Percentiles rank a stretch among this genome's conserved stretches.
phyloP scores from a whole-genome alignment of 2,113 vertebrate species.

The Cranoglanis bouderius region DNA sequence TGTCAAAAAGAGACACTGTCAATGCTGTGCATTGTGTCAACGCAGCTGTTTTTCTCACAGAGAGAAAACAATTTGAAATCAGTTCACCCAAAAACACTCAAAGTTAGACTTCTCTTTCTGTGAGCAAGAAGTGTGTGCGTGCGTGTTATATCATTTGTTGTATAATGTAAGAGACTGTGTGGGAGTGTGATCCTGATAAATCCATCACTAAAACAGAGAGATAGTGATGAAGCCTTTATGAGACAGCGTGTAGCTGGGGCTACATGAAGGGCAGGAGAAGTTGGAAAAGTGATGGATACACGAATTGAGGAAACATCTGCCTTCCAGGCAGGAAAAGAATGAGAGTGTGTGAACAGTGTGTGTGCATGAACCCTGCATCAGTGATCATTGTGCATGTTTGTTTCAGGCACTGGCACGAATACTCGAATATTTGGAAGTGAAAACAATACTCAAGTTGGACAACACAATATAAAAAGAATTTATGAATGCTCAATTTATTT shows the following conservation, averaged over 20 bases:
- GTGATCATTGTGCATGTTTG: not conserved
- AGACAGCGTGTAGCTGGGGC: not conserved
- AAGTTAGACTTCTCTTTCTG: not conserved
- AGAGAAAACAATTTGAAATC: constrained; percentile 26
- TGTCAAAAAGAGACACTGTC: not conserved
- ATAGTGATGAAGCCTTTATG: not conserved
- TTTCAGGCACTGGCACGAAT: not conserved
- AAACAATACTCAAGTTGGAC: not conserved
- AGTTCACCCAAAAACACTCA: not conserved
- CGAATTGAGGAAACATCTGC: not conserved
- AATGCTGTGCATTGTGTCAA: not conserved
- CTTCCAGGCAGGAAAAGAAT: constrained; percentile 44
- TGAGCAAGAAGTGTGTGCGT: not conserved
- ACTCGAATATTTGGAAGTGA: not conserved
- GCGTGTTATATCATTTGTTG: not conserved
- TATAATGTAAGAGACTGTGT: constrained; percentile 16
- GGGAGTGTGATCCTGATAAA: constrained; percentile 47
- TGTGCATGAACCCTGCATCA: not conserved
- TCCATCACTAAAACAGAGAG: not conserved
- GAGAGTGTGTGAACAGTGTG: constrained; percentile 6
- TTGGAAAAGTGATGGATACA: not conserved
- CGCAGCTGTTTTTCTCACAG: not conserved
- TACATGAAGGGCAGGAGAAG: too few relatives aligned
- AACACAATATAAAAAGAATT: not conserved
- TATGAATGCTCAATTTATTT: not conserved